Evolutionary conservation across 1,140 invertebrate genomes (phyloP), one percentile per base, ranked within the genome.

Genomic region (Muscidifurax raptorellus): DNA sequence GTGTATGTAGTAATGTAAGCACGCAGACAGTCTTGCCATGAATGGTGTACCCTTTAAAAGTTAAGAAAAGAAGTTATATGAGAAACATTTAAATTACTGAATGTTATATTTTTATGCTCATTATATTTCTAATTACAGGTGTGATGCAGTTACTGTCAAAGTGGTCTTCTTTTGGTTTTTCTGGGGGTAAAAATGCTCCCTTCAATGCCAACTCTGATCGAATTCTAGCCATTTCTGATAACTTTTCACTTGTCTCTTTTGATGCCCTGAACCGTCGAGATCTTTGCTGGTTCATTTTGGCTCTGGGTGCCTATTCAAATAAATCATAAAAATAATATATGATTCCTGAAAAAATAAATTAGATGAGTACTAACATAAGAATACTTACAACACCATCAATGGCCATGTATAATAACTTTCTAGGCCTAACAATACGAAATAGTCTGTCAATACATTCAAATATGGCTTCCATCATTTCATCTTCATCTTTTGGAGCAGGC

Each of bases 61-160:
- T n/a, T 59, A 5, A 30, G 75, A 91, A 91, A 12, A 86, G 12
- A 86, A 44, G 40, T 32, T 47, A 74, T 81, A 75, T 80, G 64
- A 74, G 32, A 67, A 18, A 7, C 12, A 64, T 81, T 40, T 2
- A 72, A 81, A 52, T n/a, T 2, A 10, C 22, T 52, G 12, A 32
- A 47, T 69, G 22, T 44, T 77, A 2, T 52, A 47, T 12, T 47
- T 59, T 59, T 25, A 44, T 18, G 15, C 32, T 76, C 22, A 78
- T 64, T 18, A 40, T 27, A 28, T 67, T 75, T 28, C 69, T 88
- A 93, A 89, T 90, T 91, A 95, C 96, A 9, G 99, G 99, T 25
- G 99, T 99, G 88, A 99, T 99, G 91, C 99, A 99, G 92, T 99
- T 99, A 80, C 98, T 99, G 91, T 99, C 99, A 94, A 99, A 99